Conservation (phyloP, 2,888 invertebrate species). For the Meta bourneti region DNA sequence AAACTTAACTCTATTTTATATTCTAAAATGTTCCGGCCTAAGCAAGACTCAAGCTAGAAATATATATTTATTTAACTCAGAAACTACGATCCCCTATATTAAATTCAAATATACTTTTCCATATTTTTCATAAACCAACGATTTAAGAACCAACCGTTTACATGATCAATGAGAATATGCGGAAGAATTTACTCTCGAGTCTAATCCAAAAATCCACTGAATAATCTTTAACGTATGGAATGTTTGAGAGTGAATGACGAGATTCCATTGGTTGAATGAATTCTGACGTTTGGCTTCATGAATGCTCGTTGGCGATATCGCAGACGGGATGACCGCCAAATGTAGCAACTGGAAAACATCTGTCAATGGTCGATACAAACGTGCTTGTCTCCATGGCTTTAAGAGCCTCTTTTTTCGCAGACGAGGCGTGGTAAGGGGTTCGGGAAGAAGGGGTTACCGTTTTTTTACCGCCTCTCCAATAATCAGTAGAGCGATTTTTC, state of each 20-base stretch:
- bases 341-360: constrained; percentile 43
- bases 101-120: too few relatives aligned
- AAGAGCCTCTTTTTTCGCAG: constrained; percentile 47
- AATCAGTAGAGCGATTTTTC: constrained; percentile 69
- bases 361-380: constrained; percentile 69
- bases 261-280: not conserved
- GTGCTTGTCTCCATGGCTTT: constrained; percentile 71
- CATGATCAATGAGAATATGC: too few relatives aligned
- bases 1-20: too few relatives aligned
- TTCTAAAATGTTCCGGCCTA: too few relatives aligned
- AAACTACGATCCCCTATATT: too few relatives aligned
- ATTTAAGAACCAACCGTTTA: too few relatives aligned
- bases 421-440: constrained; percentile 40
- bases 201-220: too few relatives aligned
- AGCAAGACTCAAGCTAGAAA: too few relatives aligned
- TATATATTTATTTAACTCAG: too few relatives aligned
- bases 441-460: constrained; percentile 45
- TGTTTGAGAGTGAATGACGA: not conserved
- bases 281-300: constrained; percentile 16
- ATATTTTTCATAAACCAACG: too few relatives aligned
- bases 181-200: too few relatives aligned
- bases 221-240: too few relatives aligned
- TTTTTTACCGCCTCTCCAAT: constrained; percentile 68
- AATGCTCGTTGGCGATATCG: constrained; percentile 30
- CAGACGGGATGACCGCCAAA: constrained; percentile 44